These are phyloP conservation scores for Catagonus wagneri DNA, from an alignment of 2,113 vertebrate species.

Conservation along the genomic window DNA sequence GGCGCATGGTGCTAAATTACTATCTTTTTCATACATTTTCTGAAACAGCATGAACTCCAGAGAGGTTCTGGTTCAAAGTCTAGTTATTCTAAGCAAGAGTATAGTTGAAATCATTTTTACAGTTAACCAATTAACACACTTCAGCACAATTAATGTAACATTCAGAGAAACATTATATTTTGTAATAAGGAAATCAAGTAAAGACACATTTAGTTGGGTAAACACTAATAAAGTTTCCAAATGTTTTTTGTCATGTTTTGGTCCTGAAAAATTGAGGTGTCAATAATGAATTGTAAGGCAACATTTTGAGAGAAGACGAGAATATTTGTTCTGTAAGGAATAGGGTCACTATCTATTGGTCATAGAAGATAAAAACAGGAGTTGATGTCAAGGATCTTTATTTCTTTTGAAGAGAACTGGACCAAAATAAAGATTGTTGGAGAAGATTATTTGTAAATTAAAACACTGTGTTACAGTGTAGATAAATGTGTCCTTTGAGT, in stretches of 20 bases:
- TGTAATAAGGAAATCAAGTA: constrained; percentile 42
- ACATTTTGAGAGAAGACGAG: constrained; percentile 23
- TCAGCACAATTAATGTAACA: neutral
- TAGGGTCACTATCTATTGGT: neutral
- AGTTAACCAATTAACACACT: constrained; percentile 57
- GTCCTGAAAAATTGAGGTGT: neutral
- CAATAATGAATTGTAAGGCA: constrained; percentile 1
- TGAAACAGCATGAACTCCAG: constrained; percentile 74
- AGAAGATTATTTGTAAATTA: constrained; percentile 55
- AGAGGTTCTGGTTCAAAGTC: constrained; percentile 80
- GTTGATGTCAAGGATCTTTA: neutral
- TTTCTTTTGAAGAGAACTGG: neutral
- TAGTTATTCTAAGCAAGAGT: constrained; percentile 73
- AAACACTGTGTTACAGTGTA: constrained; percentile 26
- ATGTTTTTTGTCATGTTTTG: constrained; percentile 25
- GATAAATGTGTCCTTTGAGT: constrained; percentile 55
- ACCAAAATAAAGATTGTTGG: neutral
- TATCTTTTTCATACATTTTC: constrained; percentile 80
- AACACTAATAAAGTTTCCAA: neutral
- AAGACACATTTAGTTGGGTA: neutral
- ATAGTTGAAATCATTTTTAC: constrained; percentile 62
- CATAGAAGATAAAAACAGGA: neutral
- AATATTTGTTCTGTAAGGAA: constrained; percentile 42
- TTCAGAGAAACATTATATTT: constrained; percentile 39
- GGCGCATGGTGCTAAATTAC: constrained; percentile 84